These are phyloP conservation scores for Xestia ashworthii DNA, from an alignment of 2,888 invertebrate genomes.

Conservation along the genomic window DNA sequence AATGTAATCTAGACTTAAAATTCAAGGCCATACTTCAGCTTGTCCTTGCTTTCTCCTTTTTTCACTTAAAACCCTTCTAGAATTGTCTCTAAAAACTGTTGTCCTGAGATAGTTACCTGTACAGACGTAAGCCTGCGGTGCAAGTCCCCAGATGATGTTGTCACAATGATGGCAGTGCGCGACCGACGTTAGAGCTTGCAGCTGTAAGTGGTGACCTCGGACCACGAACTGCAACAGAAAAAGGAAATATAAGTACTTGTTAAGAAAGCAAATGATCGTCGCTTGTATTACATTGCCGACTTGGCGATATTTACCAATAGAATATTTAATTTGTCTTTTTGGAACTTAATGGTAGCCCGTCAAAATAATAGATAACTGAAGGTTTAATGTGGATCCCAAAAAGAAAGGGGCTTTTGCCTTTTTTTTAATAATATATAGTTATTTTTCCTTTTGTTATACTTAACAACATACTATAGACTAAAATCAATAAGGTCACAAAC, in stretches of 20 bases:
- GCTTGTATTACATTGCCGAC: not conserved
- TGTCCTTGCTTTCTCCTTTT: not conserved
- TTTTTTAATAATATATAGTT: too few species aligned
- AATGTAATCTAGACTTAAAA: not conserved
- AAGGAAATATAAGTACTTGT: too few species aligned
- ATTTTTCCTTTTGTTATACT: not conserved
- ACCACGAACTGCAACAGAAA: slow-evolving; percentile 91
- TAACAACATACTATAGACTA: not conserved
- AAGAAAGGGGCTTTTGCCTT: not conserved
- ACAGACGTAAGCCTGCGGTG: slow-evolving; percentile 99
- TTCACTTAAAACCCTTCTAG: not conserved
- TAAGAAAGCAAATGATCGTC: not conserved
- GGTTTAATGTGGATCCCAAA: not conserved
- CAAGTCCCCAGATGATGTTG: slow-evolving; percentile 97
- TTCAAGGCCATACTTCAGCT: not conserved
- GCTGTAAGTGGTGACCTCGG: slow-evolving; percentile 97
- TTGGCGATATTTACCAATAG: not conserved
- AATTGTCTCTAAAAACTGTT: not conserved
- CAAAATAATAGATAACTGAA: not conserved
- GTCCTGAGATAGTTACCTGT: slow-evolving; percentile 90
- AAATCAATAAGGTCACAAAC: too few species aligned
- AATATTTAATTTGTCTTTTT: not conserved
- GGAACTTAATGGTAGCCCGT: not conserved
- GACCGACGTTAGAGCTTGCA: slow-evolving; percentile 96
- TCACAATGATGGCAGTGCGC: slow-evolving; percentile 98